These are phyloP conservation scores for Phalera bucephala DNA, from an alignment of 2,888 invertebrate genomes.

Conservation along the genomic window DNA sequence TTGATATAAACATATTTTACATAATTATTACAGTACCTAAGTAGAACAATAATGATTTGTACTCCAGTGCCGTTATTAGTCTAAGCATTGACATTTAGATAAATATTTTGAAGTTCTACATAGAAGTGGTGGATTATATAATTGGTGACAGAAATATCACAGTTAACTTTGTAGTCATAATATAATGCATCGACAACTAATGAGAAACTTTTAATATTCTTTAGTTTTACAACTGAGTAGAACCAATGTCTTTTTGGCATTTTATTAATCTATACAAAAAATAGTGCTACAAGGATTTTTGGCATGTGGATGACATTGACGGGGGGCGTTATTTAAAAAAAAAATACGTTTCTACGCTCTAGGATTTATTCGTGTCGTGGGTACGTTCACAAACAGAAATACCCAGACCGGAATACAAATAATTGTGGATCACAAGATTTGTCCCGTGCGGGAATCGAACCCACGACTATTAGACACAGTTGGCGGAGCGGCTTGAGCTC, in stretches of 20 bases:
- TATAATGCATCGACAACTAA: conserved; percentile 19
- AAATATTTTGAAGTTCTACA: conserved; percentile 29
- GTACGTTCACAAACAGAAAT: too few species aligned
- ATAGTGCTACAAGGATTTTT: too few species aligned
- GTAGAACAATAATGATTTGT: conserved; percentile 62
- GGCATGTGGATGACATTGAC: too few species aligned
- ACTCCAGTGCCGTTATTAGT: conserved; percentile 69
- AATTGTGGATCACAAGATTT: too few species aligned
- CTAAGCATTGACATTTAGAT: conserved; percentile 39
- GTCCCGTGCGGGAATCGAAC: too few species aligned
- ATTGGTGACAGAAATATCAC: conserved; percentile 37
- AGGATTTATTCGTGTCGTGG: too few species aligned
- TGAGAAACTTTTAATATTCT: conserved; percentile 21
- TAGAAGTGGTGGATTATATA: conserved; percentile 22
- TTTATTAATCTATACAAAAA: too few species aligned
- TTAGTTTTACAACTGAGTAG: conserved; percentile 26
- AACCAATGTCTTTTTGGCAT: conserved; percentile 20
- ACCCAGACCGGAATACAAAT: too few species aligned
- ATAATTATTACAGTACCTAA: conserved; percentile 36
- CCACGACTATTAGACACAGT: too few species aligned
- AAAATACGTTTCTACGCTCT: too few species aligned
- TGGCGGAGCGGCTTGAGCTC: too few species aligned
- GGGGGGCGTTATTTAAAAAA: too few species aligned
- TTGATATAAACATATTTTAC: conserved; percentile 45
- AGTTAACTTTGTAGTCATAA: conserved; percentile 34